Evolutionary conservation across 2,888 invertebrate genomes (phyloP), one percentile per base, ranked within the genome.

Genomic region (Hedya salicella): DNA sequence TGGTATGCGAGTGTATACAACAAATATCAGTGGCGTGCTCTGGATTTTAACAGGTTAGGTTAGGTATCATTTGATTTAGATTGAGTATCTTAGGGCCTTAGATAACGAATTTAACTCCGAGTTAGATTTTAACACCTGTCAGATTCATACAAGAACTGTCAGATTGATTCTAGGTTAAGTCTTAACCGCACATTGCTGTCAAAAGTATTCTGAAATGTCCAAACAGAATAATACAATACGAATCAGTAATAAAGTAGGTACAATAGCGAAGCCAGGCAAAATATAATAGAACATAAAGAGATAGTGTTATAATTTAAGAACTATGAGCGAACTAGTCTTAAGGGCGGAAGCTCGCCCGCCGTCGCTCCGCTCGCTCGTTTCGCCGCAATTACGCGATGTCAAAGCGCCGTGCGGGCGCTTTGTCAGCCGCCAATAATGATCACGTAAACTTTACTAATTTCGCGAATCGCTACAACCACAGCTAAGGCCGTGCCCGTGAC

Each of bases 371-470:
- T 50, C 60, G 60, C 60, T 62, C 53, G 62, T 46, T 57, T 46
- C 62, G 46, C 62, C 74, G 81, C 83, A 85, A 87, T 87, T 86
- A 85, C 80, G 79, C 81, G 80, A 78, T 77, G 83, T 81, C 86
- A 85, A 84, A 86, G 82, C 73, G 73, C 61, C 36, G 64, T 71
- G 74, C 73, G 77, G 78, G 76, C 75, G 82, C 87, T 88, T 87
- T 88, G 87, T 85, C 79, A 78, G 77, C 75, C 74, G 81, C 83
- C 87, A 84, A 87, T 88, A 86, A 87, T 85, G 82, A 82, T 74
- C 78, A 79, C 78, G 80, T 81, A 85, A 89, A 88, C 87, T 89
- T 89, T 84, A 78, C 87, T 88, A 85, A 90, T 89, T 88, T 86
- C 76, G 82, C 78, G 75, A 77, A 80, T 77, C 77, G 79, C 80